These are phyloP conservation scores for Chymomyza amoena DNA, from an alignment of 2,888 invertebrate species.

Conservation along the genomic window DNA sequence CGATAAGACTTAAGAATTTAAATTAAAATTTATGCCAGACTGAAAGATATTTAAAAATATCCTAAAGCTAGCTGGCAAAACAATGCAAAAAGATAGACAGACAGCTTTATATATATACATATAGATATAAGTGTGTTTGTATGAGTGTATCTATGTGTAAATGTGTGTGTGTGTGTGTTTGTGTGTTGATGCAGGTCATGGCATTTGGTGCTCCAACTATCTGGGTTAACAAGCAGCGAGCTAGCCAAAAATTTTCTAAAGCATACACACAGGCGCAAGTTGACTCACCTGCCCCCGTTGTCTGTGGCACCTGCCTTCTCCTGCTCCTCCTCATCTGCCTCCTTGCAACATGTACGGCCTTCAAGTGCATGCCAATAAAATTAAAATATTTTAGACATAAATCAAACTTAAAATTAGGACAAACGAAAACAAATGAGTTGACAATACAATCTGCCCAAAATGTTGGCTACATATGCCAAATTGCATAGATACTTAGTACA, in stretches of 20 bases:
- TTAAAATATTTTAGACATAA: conserved; percentile 64
- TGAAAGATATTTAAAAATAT: conserved; percentile 1
- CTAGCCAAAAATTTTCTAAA: conserved; percentile 9
- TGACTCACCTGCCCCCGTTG: not conserved
- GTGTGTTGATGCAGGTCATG: conserved; percentile 3
- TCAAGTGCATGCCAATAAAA: conserved; percentile 54
- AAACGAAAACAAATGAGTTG: conserved; percentile 52
- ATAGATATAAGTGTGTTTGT: conserved; percentile 13
- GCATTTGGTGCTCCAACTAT: conserved; percentile 17
- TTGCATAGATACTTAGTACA: not conserved
- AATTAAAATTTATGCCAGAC: conserved; percentile 17
- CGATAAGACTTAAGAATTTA: not conserved
- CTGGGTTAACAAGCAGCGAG: conserved; percentile 29
- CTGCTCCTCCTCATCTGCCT: too few species aligned
- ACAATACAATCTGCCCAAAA: conserved; percentile 28
- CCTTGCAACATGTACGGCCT: conserved; percentile 3
- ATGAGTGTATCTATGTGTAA: conserved; percentile 7
- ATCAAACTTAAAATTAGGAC: conserved; percentile 66
- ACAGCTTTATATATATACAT: conserved; percentile 8
- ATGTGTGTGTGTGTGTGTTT: not conserved
- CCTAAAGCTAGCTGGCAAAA: conserved; percentile 27
- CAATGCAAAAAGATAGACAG: conserved; percentile 43
- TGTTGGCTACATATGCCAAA: not conserved
- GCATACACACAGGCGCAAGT: not conserved
- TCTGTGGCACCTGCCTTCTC: not conserved